Base-by-base conservation (phyloP, 1,140 invertebrate genomes). In the Alviniconcha marisindica region DNA sequence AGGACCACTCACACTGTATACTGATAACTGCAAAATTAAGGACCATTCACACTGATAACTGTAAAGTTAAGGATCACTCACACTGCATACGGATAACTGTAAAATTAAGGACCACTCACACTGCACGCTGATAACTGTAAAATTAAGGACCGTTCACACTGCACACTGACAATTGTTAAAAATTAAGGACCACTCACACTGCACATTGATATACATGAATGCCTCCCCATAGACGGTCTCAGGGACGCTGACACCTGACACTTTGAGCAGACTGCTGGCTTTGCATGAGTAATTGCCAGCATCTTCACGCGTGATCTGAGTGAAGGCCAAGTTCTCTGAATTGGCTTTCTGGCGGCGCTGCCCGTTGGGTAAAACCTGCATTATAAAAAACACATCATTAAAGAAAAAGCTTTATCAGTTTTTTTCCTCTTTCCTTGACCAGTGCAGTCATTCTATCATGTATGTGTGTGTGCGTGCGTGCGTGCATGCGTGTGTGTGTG, bases 231-330 rank as follows among this genome's bases (percentile, higher is more conserved):
- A 38, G 54, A 83, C 80, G n/a, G 66, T 83, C 51, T 74, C 36
- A 24, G 38, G 5, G 5, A 2, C 79, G 21, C 28, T 21, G 56
- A 87, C 44, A 1, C 87, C 87, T 0, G 88, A 89, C 28, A 87
- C 82, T n/a, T 77, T 56, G 48, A 90, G 80, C 33, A 84, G 76
- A 89, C 94, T 95, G 56, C 84, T 85, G 4, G 95, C 95, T 84
- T 94, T 94, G 91, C 95, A 96, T 56, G 95, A 95, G 92, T 96
- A 96, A 91, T 95, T 95, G 85, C 95, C 95, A 42, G 91, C 90
- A 54, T 93, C 91, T 56, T 87, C 69, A 1, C 89, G 82, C 14
- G 74, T 51, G 18, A 91, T 85, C 1, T 81, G 78, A 15, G 77
- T 48, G 31, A 87, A 78, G 2, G 36, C 56, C n/a, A 89, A 83